Percentiles rank a stretch among this genome's conserved stretches.
Conservation (phyloP, 2,888 invertebrate genomes). For the Exocentrus adspersus region DNA sequence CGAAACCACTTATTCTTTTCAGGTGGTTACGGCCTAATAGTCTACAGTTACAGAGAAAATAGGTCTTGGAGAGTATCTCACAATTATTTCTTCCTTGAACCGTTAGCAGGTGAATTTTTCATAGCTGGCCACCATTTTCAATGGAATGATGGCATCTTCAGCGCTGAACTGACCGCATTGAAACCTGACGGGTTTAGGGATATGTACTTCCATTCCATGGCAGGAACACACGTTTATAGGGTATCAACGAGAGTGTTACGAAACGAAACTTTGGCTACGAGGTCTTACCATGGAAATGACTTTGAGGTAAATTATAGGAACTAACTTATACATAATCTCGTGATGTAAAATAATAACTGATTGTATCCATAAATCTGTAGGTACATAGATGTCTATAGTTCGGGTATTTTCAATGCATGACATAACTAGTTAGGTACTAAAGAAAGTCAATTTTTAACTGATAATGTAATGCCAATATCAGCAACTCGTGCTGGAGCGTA, state of each 20-base stretch:
- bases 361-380: no score
- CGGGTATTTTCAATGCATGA: no score
- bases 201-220: slow-evolving; percentile 82
- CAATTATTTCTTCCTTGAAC: slow-evolving; percentile 80
- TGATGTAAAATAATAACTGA: no score
- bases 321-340: no score
- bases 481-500: no score
- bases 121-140: slow-evolving; percentile 77
- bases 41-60: slow-evolving; percentile 57
- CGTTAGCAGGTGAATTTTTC: slow-evolving; percentile 72
- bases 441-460: no score
- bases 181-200: slow-evolving; percentile 68
- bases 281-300: slow-evolving; percentile 67
- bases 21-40: slow-evolving; percentile 69
- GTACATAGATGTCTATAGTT: no score
- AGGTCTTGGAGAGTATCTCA: slow-evolving; percentile 75
- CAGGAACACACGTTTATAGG: slow-evolving; percentile 75
- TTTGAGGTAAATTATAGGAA: slow-evolving; percentile 66
- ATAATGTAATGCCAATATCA: no score
- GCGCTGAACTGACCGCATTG: slow-evolving; percentile 70
- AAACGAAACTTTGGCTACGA: slow-evolving; percentile 66
- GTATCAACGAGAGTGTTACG: slow-evolving; percentile 74
- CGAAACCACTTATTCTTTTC: no score
- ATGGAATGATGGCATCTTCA: slow-evolving; percentile 85
- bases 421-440: no score